Conservation (phyloP, 2,888 invertebrate species). For the Labia minor region DNA sequence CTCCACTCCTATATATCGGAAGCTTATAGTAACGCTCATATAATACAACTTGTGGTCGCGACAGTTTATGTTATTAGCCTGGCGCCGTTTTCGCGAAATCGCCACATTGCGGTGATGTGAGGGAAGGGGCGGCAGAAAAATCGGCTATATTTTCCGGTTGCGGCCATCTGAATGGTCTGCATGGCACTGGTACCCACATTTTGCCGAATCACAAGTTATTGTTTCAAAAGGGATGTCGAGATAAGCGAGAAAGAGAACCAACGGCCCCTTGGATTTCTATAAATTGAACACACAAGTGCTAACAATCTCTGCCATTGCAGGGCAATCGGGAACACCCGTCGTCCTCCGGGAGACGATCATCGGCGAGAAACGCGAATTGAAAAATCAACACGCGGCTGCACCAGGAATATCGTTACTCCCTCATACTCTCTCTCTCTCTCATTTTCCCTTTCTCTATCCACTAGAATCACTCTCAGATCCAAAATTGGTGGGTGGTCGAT, state of each 20-base stretch:
- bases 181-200: neutral
- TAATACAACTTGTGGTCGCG: constrained; percentile 23
- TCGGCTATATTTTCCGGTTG: neutral
- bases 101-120: neutral
- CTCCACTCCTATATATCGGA: neutral
- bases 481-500: too few relatives aligned
- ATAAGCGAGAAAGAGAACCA: constrained; percentile 4
- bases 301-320: constrained; percentile 22
- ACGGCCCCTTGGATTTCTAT: constrained; percentile 18
- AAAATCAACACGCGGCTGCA: neutral
- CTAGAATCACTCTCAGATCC: too few relatives aligned
- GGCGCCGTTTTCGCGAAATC: constrained; percentile 9
- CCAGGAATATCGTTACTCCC: neutral
- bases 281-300: constrained; percentile 26
- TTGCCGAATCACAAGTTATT: constrained; percentile 13
- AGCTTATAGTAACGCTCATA: neutral
- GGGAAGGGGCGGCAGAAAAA: neutral
- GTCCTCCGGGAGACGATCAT: neutral
- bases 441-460: too few relatives aligned
- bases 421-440: neutral
- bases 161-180: neutral
- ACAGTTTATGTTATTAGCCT: constrained; percentile 22
- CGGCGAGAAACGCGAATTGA: neutral
- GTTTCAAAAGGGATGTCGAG: constrained; percentile 9
- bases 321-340: constrained; percentile 22